Base-by-base conservation (phyloP, 1,140 invertebrate species). In the Pogonognathellus flavescens region DNA sequence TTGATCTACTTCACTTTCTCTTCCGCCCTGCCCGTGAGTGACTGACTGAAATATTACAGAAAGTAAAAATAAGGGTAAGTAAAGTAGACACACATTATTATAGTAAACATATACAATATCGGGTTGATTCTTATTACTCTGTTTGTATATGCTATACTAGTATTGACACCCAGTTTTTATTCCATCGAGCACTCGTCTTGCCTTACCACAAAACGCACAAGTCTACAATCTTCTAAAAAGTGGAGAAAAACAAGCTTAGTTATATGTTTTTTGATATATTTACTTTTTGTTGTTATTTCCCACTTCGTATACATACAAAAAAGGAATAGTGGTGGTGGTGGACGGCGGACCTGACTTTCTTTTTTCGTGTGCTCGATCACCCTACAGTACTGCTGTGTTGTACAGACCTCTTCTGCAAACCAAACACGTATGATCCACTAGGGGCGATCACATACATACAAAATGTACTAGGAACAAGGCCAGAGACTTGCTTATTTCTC, bases 1-100 rank as follows among this genome's bases (percentile, higher is more conserved):
- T 76, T 76, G 70, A 76, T 76, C 70, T 76, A 76, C 70, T 76
- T 76, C 70, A 50, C 41, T 76, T 76, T 76, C 70, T 76, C 70
- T 76, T 76, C 70, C 70, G 70, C 70, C 31, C 31, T 76, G 41
- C 70, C 70, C 70, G 70, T 49, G 22, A 76, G 31, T 70, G 66
- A 70, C 10, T 25, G 66, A 70, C 20, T 49, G 31, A 31, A 66
- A 49, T 76, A 76, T 76, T 76, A 25, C 18, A 76, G 22, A 70
- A 70, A 70, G 66, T 7, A 70, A 18, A 18, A 8, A 41, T 14
- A 72, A 72, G 14, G 13, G 9, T 72, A 72, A 76, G 41, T 50
- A 76, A 76, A 70, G 13, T 11, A 20, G 11, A 59, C 31, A 16
- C 16, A 59, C 55, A 18, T 60, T n/a, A 60, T 41, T 3, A 6